Evolutionary conservation across 2,888 invertebrate species (phyloP).

Genomic region (Ochropleura plecta): DNA sequence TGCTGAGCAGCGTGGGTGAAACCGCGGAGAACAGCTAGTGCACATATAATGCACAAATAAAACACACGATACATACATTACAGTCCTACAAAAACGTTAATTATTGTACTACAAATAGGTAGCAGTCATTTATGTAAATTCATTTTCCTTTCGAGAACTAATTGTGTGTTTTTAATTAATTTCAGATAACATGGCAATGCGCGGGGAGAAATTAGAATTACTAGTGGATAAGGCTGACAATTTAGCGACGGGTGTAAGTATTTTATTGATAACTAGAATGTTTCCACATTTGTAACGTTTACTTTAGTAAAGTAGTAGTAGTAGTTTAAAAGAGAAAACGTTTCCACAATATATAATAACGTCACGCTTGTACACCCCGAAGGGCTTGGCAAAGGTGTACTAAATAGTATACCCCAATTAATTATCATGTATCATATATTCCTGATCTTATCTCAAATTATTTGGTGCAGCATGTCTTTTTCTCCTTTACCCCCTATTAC

Average conservation of each 20-base stretch:
- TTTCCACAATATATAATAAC: too few species aligned
- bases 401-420: too few species aligned
- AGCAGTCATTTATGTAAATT: not conserved
- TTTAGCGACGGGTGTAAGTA: conserved; percentile 95
- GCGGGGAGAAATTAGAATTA: conserved; percentile 97
- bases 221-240: conserved; percentile 98
- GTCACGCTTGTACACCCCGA: too few species aligned
- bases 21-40: too few species aligned
- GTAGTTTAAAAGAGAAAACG: not conserved
- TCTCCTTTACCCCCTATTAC: too few species aligned
- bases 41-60: not conserved
- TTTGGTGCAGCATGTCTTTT: too few species aligned
- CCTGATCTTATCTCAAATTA: too few species aligned
- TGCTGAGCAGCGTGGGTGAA: too few species aligned
- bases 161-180: conserved; percentile 61
- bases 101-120: not conserved
- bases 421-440: too few species aligned
- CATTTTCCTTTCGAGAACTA: not conserved
- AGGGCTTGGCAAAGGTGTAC: too few species aligned
- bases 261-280: conserved; percentile 14
- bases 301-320: not conserved
- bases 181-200: conserved; percentile 96
- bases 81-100: not conserved
- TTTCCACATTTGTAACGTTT: not conserved
- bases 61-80: not conserved